phyloP scores from a whole-genome alignment of 2,797 vertebrate genomes.

The Sebastolobus alascanus region DNA sequence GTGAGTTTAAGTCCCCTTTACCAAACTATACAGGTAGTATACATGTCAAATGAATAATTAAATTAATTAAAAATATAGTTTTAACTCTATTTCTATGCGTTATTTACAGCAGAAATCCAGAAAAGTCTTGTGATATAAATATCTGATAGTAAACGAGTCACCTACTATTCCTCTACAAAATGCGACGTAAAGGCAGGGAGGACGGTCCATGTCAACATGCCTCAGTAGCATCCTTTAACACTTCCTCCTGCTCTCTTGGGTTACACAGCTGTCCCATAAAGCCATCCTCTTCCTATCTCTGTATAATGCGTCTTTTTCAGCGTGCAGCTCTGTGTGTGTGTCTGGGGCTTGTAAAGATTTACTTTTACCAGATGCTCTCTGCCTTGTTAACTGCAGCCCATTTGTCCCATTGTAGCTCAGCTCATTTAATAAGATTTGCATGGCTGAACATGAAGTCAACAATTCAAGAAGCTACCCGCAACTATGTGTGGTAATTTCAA shows the following conservation, averaged over 20 bases:
- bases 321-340: constrained; percentile 30
- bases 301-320: constrained; percentile 42
- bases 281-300: constrained; percentile 54
- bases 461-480: constrained; percentile 48
- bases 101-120: not conserved
- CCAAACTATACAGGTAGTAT: not conserved
- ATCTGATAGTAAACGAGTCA: not conserved
- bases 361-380: constrained; percentile 72
- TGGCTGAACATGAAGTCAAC: constrained; percentile 72
- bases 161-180: not conserved
- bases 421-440: constrained; percentile 67
- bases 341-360: constrained; percentile 65
- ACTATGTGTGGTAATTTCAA: constrained; percentile 26
- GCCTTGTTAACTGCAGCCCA: constrained; percentile 68
- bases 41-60: not conserved
- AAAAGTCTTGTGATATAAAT: not conserved
- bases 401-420: constrained; percentile 63
- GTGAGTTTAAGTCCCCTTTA: not conserved
- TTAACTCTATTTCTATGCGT: not conserved
- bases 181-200: not conserved
- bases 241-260: constrained; percentile 48
- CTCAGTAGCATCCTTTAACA: constrained; percentile 61
- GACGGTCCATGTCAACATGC: not conserved
- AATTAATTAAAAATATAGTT: not conserved
- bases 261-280: constrained; percentile 76